Evolutionary conservation across 2,113 vertebrate species (phyloP).

Genomic region (Puma concolor): DNA sequence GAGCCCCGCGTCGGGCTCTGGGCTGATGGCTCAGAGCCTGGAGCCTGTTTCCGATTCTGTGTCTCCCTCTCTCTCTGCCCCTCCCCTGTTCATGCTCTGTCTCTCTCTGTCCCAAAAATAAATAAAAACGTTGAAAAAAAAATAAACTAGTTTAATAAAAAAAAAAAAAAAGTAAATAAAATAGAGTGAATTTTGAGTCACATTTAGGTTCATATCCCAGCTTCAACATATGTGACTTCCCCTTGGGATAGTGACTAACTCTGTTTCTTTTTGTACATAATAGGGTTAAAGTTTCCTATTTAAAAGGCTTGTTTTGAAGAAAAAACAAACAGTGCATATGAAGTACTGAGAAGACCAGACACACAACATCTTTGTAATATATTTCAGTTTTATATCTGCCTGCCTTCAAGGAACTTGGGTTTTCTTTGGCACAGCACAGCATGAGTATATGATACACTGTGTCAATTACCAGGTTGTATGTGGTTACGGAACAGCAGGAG

Average conservation of each 20-base stretch:
- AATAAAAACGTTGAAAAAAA: too few species aligned
- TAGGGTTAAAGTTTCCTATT: neutral
- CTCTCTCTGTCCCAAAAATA: too few species aligned
- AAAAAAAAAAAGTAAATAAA: neutral
- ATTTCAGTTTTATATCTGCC: neutral
- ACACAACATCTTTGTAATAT: neutral
- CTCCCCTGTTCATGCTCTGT: too few species aligned
- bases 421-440: neutral
- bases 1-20: too few species aligned
- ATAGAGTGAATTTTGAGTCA: neutral
- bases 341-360: neutral
- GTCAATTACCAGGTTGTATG: neutral
- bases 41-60: too few species aligned
- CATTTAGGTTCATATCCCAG: neutral
- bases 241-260: neutral
- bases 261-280: neutral
- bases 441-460: neutral
- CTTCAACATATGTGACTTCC: neutral
- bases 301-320: neutral
- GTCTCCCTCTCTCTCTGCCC: too few species aligned
- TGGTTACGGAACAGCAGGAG: accelerated
- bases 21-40: too few species aligned
- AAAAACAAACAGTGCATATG: neutral
- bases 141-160: too few species aligned
- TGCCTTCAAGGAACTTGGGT: neutral